phyloP scores from a whole-genome alignment of 2,888 invertebrate species.

The Frankliniella intonsa region DNA sequence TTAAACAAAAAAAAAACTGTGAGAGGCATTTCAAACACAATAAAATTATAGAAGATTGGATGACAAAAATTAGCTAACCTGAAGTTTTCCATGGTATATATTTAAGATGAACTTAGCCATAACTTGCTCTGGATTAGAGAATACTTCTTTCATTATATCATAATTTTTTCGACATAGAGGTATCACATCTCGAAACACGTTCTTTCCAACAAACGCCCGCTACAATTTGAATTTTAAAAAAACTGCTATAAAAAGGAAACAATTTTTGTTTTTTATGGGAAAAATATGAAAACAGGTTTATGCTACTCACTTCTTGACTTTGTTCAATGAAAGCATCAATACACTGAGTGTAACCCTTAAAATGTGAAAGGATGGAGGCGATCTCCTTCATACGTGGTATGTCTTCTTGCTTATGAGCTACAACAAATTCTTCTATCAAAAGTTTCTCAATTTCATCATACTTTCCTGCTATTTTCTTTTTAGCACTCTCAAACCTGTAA shows the following conservation, averaged over 20 bases:
- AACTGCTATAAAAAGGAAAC: background rate
- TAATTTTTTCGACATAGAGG: constrained; percentile 85
- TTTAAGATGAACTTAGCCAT: constrained; percentile 97
- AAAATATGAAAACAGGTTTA: background rate
- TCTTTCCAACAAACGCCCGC: constrained; percentile 79
- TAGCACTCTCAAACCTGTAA: constrained; percentile 68
- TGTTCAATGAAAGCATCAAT: constrained; percentile 96
- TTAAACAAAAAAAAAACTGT: background rate
- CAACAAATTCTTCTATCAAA: constrained; percentile 90
- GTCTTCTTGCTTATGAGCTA: constrained; percentile 81
- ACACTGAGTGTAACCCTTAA: constrained; percentile 94
- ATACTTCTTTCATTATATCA: constrained; percentile 79
- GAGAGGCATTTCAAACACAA: background rate
- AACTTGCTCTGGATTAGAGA: constrained; percentile 91
- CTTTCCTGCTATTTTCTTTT: constrained; percentile 78
- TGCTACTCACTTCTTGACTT: constrained; percentile 74
- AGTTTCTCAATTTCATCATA: constrained; percentile 85
- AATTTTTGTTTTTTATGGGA: background rate
- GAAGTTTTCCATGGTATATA: constrained; percentile 85
- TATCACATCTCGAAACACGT: constrained; percentile 85
- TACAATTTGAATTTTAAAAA: constrained; percentile 42
- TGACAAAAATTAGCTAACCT: constrained; percentile 43
- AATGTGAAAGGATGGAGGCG: constrained; percentile 86
- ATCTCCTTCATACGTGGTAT: constrained; percentile 87
- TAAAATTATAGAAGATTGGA: background rate